Base-by-base conservation (phyloP, 2,797 vertebrate genomes). In the Aeoliscus strigatus region DNA sequence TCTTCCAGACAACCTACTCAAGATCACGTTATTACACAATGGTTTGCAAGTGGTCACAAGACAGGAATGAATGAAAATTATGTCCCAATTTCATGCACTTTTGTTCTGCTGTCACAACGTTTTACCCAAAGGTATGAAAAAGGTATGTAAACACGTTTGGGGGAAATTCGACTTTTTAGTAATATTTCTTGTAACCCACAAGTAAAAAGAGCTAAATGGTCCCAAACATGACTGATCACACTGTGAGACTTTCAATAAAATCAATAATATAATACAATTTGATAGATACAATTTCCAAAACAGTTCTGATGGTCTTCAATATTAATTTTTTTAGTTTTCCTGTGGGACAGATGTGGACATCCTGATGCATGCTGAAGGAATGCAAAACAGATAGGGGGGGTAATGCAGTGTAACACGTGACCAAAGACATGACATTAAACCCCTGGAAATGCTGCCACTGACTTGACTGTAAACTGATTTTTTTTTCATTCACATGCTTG, bases 31-130 rank as follows among this genome's bases (percentile, higher is more conserved):
- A 47, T 51, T 64, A 63, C 24, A 60, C 41, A 71, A 58, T 24
- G 5, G 18, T 70, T 63, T 51, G 70, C 51, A 76, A 64, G 53
- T 71, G 67, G 70, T 74, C 57, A 55, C 39, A 60, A 78, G 55
- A 66, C 50, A 78, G 74, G 75, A 83, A 83, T 82, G 79, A 60
- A 70, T 40, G 34, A 40, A 44, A 58, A 55, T 49, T 49, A 37
- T 44, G 31, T 64, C 57, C 26, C 73, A 57, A 60, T 54, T 6
- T 39, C 57, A 64, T 72, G 68, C 42, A 57, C 51, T 25, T 40
- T 31, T 48, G 59, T 61, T 15, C 26, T 47, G 14, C 26, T 42
- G 47, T 51, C 14, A 51, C 21, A 42, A n/a, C 39, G 3, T 48
- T 44, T 63, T 49, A n/a, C 32, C 57, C 26, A 56, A 63, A 62